Conservation (phyloP, 1,140 invertebrate genomes). For the Cataglyphis hispanica region DNA sequence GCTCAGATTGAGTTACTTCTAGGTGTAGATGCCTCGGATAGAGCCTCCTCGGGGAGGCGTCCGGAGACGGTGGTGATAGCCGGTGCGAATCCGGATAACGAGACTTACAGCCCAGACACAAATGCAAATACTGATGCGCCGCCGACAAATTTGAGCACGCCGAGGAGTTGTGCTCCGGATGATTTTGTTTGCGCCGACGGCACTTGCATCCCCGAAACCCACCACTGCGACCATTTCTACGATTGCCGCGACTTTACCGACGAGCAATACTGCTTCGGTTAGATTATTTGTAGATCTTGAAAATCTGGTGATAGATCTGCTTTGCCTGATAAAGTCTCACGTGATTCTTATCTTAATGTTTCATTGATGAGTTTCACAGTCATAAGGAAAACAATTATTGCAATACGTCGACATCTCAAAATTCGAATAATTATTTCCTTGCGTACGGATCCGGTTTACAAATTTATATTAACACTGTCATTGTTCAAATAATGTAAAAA, state of each 20-base stretch:
- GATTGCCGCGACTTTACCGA: slow-evolving; percentile 97
- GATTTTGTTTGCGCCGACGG: slow-evolving; percentile 89
- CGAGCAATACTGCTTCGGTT: slow-evolving; percentile 94
- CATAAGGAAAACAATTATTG: neutral
- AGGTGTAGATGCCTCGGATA: slow-evolving; percentile 84
- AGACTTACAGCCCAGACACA: slow-evolving; percentile 77
- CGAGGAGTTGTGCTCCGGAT: slow-evolving; percentile 85
- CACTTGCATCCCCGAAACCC: slow-evolving; percentile 89
- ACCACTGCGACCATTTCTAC: slow-evolving; percentile 94
- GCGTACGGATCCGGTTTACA: neutral
- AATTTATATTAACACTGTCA: neutral
- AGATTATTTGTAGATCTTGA: slow-evolving; percentile 83
- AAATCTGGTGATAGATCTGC: slow-evolving; percentile 78
- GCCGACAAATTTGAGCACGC: slow-evolving; percentile 81
- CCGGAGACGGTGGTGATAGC: slow-evolving; percentile 77
- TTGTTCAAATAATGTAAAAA: neutral
- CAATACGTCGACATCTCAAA: neutral
- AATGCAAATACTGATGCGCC: slow-evolving; percentile 76
- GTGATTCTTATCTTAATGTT: neutral
- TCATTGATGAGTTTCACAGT: neutral
- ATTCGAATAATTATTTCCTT: neutral
- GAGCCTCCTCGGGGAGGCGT: slow-evolving; percentile 80
- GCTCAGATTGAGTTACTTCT: slow-evolving; percentile 85
- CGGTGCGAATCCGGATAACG: slow-evolving; percentile 77
- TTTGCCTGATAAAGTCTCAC: neutral